Percentiles rank a stretch among this genome's conserved stretches.
Evolutionary conservation across 92 coral and sea anemone genomes (phyloP).

Genomic region (Paramuricea clavata): DNA sequence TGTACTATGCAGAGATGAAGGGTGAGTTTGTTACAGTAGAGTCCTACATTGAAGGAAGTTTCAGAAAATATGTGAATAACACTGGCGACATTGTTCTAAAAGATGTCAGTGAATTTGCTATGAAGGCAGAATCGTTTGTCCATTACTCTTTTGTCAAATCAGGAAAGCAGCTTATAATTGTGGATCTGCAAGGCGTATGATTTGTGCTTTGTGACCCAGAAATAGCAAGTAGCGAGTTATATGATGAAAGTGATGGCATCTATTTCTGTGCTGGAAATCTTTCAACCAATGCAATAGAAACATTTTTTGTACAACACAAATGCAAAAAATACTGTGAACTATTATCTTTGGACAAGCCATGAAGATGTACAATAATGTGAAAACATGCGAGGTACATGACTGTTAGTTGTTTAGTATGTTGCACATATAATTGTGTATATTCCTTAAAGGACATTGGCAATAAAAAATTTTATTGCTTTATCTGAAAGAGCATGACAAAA

Average conservation of each 20-base stretch:
- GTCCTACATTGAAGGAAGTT: constrained; percentile 1
- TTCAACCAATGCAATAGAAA: constrained; percentile 35
- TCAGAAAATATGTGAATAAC: constrained; percentile 27
- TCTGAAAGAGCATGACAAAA: too few relatives aligned
- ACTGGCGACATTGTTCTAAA: constrained; percentile 33
- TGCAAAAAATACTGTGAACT: constrained; percentile 45
- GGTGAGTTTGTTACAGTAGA: constrained; percentile 77
- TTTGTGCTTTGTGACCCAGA: constrained; percentile 50
- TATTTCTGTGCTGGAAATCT: constrained; percentile 49
- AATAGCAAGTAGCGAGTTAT: not conserved
- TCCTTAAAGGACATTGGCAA: too few relatives aligned
- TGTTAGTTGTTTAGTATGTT: not conserved
- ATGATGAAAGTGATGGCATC: not conserved
- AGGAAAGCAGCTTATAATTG: constrained; percentile 26
- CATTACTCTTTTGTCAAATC: constrained; percentile 40
- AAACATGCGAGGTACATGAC: not conserved
- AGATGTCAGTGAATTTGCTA: constrained; percentile 1
- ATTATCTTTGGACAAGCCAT: constrained; percentile 1
- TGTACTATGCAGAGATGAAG: constrained; percentile 63
- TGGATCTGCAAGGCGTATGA: constrained; percentile 39
- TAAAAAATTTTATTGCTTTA: too few relatives aligned
- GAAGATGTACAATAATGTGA: not conserved
- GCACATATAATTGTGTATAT: not conserved
- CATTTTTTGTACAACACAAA: constrained; percentile 19
- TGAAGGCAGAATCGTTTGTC: constrained; percentile 25